Evolutionary conservation across 2,113 vertebrate genomes (phyloP), one percentile per base, ranked within the genome.

Genomic region (Centropus unirufus): DNA sequence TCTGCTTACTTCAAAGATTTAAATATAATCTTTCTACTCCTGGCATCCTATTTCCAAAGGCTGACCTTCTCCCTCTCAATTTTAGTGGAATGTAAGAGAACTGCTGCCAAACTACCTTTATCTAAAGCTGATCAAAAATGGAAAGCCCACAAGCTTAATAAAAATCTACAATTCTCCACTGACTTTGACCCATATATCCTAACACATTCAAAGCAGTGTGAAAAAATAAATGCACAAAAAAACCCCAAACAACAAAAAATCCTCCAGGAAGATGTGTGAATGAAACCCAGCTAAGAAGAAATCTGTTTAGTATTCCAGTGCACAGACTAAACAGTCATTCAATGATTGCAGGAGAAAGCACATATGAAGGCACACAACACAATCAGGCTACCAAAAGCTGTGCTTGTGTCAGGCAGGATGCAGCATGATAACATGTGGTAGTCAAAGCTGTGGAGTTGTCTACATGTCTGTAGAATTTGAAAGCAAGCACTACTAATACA

Each of bases 341-440:
- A 55, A 16, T 30, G 49, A 49, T 5, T 34, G 30, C 23, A 57
- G 34, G 13, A 73, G 18, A 19, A 55, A 83, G 68, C 0, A 4
- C 19, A 13, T 4, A 6, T n/a, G 8, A 2, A 1, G 9, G 34
- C n/a, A 69, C 5, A 59, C 12, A 42, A 18, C 30, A 12, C 4
- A 34, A 51, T 21, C 69, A 81, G 29, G 11, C 11, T 52, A 77
- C 23, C 21, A 59, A 83, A 93, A 79, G 29, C 24, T 51, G 36
- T 40, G 30, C 10, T 66, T 54, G 19, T 58, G 40, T 66, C 47
- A 57, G 68, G 18, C 7, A 24, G 23, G 24, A 51, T 17, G 47
- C 16, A 49, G 64, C 19, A 20, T 24, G 34, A 29, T 51, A 55
- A 40, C 44, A 57, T 20, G 13, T 36, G n/a, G 12, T 34, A 20